Percentiles rank a stretch among this genome's conserved stretches.
phyloP scores from a whole-genome alignment of 2,113 vertebrate genomes.

The Scatophagus argus region DNA sequence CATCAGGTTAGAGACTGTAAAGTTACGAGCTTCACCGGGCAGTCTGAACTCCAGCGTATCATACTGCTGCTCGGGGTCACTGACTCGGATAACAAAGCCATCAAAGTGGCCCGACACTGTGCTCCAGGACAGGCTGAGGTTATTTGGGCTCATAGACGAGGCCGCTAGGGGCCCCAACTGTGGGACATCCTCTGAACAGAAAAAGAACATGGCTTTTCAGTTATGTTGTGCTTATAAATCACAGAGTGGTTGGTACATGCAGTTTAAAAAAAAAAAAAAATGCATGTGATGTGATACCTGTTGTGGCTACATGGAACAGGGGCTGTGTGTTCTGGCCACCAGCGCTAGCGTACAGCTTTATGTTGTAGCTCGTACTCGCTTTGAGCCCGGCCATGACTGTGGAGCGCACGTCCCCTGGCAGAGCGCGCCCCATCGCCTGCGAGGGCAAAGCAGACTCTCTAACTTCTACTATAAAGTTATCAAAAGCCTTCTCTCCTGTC shows the following conservation, averaged over 20 bases:
- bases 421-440: slow-evolving; percentile 83
- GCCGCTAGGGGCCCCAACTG: slow-evolving; percentile 78
- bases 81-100: slow-evolving; percentile 82
- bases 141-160: slow-evolving; percentile 76
- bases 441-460: slow-evolving; percentile 87
- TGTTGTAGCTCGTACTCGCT: slow-evolving; percentile 85
- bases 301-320: slow-evolving; percentile 84
- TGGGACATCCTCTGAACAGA: slow-evolving; percentile 82
- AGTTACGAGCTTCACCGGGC: slow-evolving; percentile 62
- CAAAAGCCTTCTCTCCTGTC: slow-evolving; percentile 85
- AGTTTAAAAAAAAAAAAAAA: slow-evolving; percentile 20
- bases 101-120: slow-evolving; percentile 82
- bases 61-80: slow-evolving; percentile 79
- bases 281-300: slow-evolving; percentile 82
- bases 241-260: slow-evolving; percentile 15
- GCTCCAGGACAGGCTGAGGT: slow-evolving; percentile 83
- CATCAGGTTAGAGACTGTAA: slow-evolving; percentile 78
- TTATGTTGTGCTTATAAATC: slow-evolving; percentile 12
- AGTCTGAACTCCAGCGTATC: slow-evolving; percentile 81
- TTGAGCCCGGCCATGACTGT: slow-evolving; percentile 86
- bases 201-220: slow-evolving; percentile 70
- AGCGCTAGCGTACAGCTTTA: slow-evolving; percentile 86
- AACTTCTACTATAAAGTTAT: slow-evolving; percentile 90
- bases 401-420: slow-evolving; percentile 74
- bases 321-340: slow-evolving; percentile 81